Evolutionary conservation across 2,797 vertebrate species (phyloP).

Genomic region (Synaphobranchus kaupii): DNA sequence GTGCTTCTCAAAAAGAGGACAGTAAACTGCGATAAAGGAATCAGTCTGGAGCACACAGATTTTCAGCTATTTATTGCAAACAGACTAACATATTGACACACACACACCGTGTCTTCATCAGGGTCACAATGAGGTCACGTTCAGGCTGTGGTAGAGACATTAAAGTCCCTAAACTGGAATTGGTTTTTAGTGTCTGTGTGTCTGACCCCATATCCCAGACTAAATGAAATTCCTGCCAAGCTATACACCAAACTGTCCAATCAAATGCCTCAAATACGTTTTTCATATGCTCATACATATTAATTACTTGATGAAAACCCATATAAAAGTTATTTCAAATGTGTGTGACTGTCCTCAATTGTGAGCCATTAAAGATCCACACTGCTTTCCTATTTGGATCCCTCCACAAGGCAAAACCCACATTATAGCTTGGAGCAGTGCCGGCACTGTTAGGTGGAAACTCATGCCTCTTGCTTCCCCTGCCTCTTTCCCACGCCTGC

Average conservation of each 20-base stretch:
- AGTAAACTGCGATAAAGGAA: neutral
- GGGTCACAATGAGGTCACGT: neutral
- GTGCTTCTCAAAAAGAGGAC: neutral
- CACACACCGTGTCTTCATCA: neutral
- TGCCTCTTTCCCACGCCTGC: constrained; percentile 9
- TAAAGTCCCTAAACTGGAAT: neutral
- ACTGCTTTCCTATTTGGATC: neutral
- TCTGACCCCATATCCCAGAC: neutral
- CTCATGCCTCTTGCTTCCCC: neutral
- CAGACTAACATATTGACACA: neutral
- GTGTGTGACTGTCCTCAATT: neutral
- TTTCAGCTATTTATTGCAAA: neutral
- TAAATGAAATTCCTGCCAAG: neutral
- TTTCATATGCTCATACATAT: neutral
- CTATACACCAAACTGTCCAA: neutral
- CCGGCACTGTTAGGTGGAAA: neutral
- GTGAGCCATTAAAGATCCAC: neutral
- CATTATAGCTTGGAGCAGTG: neutral
- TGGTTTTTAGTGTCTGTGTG: neutral
- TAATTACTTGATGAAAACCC: neutral
- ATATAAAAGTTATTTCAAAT: constrained; percentile 1
- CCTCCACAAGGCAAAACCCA: neutral
- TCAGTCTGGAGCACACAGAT: neutral
- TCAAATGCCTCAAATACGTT: neutral
- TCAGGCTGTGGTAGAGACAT: neutral